A percentile compares a stretch with the other conserved stretches of the same genome.
These are phyloP conservation scores for Ahaetulla prasina DNA, from an alignment of 2,113 vertebrate species.

Conservation along the genomic window DNA sequence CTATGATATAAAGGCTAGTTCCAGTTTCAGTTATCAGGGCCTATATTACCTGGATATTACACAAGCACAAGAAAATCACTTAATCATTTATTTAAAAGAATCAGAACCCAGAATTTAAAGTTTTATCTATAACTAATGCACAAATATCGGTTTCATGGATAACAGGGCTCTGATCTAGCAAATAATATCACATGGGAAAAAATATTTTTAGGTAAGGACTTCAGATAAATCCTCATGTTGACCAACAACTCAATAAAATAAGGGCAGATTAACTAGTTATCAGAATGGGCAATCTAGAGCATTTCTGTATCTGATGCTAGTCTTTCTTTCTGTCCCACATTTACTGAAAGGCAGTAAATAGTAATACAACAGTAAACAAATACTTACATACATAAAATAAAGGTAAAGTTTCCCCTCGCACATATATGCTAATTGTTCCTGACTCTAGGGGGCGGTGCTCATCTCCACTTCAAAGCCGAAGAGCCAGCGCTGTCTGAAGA, in stretches of 20 bases:
- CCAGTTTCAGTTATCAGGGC: not conserved
- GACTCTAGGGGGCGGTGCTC: too few species aligned
- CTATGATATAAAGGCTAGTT: not conserved
- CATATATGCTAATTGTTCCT: too few species aligned
- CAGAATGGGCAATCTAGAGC: not conserved
- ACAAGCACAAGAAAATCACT: not conserved
- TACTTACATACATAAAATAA: too few species aligned
- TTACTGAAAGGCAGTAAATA: not conserved
- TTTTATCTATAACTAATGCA: not conserved
- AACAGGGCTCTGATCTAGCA: not conserved
- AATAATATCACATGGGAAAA: not conserved
- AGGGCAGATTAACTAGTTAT: not conserved
- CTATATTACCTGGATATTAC: not conserved
- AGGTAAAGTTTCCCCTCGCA: too few species aligned
- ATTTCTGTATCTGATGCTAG: not conserved
- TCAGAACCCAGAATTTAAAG: not conserved
- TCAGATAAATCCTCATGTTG: not conserved
- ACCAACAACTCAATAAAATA: not conserved
- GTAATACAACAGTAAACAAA: not conserved
- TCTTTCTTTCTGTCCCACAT: not conserved
- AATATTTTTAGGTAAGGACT: not conserved
- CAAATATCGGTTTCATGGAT: not conserved
- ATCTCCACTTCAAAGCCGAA: too few species aligned
- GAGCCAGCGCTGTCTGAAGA: too few species aligned
- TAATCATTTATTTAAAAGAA: not conserved